Evolutionary conservation across 1,140 invertebrate genomes (phyloP), one percentile per base, ranked within the genome.

Genomic region (Agrypnia vestita): DNA sequence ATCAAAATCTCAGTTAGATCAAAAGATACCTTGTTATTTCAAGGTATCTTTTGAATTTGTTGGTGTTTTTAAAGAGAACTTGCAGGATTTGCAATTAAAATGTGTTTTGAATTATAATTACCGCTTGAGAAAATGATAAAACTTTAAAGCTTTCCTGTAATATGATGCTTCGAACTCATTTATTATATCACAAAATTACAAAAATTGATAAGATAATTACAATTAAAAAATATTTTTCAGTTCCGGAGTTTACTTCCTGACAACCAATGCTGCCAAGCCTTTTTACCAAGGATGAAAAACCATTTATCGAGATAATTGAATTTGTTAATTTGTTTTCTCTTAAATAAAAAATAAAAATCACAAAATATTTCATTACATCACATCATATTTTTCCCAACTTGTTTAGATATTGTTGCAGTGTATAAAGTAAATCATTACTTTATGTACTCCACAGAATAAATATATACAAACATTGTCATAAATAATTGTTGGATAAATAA

Each of bases 181-280:
- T 51, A 10, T 51, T n/a, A 17, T 17, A 11, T 11, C 43, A 51
- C 53, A 73, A 53, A 4, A 53, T 17, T 13, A 53, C 4, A 4
- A 51, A 1, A 51, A 51, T 12, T 7, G 11, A 51, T 12, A 51
- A 12, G 11, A 3, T 10, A 12, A 1, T 51, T 0, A 12, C n/a
- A 3, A 51, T 12, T 12, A 12, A 51, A 51, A n/a, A 17, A 55
- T 74, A 43, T 44, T 69, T 81, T 67, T 6, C 76, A 81, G 80
- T 47, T 46, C 67, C 25, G 80, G 80, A 21, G 47, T 81, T 6
- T 81, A 73, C 59, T 78, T 75, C 51, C 56, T 81, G 56, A 69
- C 56, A 3, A 81, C 80, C 19, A 81, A 81, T 51, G 76, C 80
- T 17, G 49, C 43, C 0, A 78, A 72, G 25, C 76, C 76, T 56